A percentile compares a stretch with the other conserved stretches of the same genome.
phyloP scores from a whole-genome alignment of 1,140 invertebrate genomes.

The Cotesia glomerata region DNA sequence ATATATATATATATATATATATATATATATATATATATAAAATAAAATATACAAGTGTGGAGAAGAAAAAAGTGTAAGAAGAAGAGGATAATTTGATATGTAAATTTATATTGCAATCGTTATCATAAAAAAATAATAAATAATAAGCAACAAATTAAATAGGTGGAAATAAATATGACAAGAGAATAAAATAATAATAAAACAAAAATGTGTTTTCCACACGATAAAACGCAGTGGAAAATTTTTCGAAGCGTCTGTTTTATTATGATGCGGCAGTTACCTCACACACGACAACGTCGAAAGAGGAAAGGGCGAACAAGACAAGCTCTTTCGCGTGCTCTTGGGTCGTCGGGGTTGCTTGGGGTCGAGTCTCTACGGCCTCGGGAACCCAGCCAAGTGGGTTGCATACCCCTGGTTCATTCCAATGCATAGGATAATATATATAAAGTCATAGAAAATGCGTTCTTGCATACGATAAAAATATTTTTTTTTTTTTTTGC shows the following conservation, averaged over 20 bases:
- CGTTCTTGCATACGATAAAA: background rate
- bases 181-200: background rate
- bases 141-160: no score
- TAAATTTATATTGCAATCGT: no score
- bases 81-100: no score
- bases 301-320: background rate
- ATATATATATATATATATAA: no score
- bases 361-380: constrained; percentile 29
- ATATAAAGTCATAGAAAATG: background rate
- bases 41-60: no score
- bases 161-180: background rate
- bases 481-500: background rate
- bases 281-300: constrained; percentile 7
- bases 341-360: constrained; percentile 33
- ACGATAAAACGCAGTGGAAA: constrained; percentile 42
- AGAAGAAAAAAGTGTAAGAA: no score
- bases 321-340: constrained; percentile 25
- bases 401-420: constrained; percentile 34
- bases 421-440: background rate
- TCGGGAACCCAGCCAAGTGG: constrained; percentile 52
- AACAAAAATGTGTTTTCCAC: constrained; percentile 35
- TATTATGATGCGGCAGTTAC: constrained; percentile 40
- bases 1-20: no score
- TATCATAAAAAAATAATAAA: no score
- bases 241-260: constrained; percentile 43